Conservation (phyloP, 23 tunicate genomes). For the Trididemnum nubilum region DNA sequence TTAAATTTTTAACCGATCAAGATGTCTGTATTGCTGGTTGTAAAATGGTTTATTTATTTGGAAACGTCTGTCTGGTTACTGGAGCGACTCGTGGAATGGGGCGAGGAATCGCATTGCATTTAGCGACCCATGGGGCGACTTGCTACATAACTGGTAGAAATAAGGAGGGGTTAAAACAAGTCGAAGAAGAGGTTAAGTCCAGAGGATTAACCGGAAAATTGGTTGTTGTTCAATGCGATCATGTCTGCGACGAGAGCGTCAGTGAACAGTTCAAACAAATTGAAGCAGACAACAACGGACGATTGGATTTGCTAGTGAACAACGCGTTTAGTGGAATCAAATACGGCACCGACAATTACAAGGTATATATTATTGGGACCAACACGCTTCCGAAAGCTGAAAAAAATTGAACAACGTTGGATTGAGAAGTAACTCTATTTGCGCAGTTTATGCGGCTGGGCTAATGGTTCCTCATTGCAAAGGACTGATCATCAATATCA, state of each 20-base stretch:
- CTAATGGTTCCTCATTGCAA: slow-evolving; percentile 59
- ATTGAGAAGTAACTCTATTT: slow-evolving; percentile 53
- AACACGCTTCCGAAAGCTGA: slow-evolving; percentile 28
- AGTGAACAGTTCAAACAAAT: slow-evolving; percentile 46
- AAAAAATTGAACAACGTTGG: slow-evolving; percentile 44
- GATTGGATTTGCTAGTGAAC: slow-evolving; percentile 68
- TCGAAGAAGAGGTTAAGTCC: slow-evolving; percentile 9
- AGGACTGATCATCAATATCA: slow-evolving; percentile 69
- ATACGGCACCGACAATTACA: neutral
- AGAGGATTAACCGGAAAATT: slow-evolving; percentile 26
- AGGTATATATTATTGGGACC: neutral
- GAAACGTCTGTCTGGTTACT: slow-evolving; percentile 69
- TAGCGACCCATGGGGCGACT: slow-evolving; percentile 72
- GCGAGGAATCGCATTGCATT: slow-evolving; percentile 66
- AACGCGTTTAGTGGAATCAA: slow-evolving; percentile 51
- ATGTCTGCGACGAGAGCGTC: slow-evolving; percentile 43
- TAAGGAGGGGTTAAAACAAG: slow-evolving; percentile 20
- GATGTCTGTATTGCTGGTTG: too few relatives aligned
- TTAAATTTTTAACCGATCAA: too few relatives aligned
- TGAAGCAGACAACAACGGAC: slow-evolving; percentile 44
- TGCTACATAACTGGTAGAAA: slow-evolving; percentile 86
- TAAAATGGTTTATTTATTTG: slow-evolving; percentile 44
- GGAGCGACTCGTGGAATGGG: slow-evolving; percentile 89
- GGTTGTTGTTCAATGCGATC: slow-evolving; percentile 72
- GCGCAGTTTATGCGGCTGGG: slow-evolving; percentile 64